Evolutionary conservation across 2,113 vertebrate genomes (phyloP), one percentile per base, ranked within the genome.

Genomic region (Notechis scutatus): DNA sequence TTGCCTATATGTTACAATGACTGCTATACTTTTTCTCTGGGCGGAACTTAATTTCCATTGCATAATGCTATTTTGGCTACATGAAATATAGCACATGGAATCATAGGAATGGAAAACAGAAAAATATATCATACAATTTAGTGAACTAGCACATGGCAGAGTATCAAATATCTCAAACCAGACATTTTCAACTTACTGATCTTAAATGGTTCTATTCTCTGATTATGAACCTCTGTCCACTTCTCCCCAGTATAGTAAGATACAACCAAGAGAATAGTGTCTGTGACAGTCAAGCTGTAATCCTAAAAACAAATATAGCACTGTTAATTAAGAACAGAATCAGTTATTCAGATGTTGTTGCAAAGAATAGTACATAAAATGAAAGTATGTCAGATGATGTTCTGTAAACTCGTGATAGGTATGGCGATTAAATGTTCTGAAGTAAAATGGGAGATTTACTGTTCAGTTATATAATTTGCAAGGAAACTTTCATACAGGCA

Each of bases 171-270:
- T 6, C 21, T 4, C 47, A 92, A 74, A 8, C 2, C 20, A 92
- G 23, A 52, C 2, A 1, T 88, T 5, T 94, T 88, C 29, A 47
- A 97, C 97, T 97, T 94, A 97, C 97, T 96, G 1, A 96, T 97
- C 85, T 0, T 2, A 95, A 96, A 90, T 5, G 95, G 97, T 0
- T 0, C 15, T 74, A 97, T 96, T n/a, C 87, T 0, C 88, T 87
- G 4, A 85, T 93, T 42, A 12, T 5, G 93, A 57, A 91, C 90
- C 56, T 21, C n/a, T 34, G 26, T 69, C 1, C 1, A 45, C 0
- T 96, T 95, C 26, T 93, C 3, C 56, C 93, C 95, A 54, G 1
- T 34, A 23, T 11, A 24, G 91, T 96, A 97, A 23, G 47, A 93
- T 45, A 97, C 94, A 88, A 85, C 93, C 29, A 97, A n/a, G 59